Evolutionary conservation across 2,113 vertebrate genomes (phyloP), one percentile per base, ranked within the genome.

Genomic region (Phrynosoma platyrhinos): DNA sequence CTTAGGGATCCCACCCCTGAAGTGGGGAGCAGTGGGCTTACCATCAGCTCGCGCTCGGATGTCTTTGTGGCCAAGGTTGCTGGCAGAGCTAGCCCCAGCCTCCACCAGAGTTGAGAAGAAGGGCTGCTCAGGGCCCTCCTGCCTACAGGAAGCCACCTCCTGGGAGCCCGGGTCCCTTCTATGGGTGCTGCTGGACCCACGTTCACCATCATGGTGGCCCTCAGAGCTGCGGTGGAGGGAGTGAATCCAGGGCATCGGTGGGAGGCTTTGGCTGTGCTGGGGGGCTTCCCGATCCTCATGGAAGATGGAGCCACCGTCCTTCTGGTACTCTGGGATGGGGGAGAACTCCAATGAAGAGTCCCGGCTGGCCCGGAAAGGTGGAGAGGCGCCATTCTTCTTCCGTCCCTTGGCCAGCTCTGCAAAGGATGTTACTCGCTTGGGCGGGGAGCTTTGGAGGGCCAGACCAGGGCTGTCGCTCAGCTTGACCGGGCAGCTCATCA

Each of bases 401-500:
- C 98, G 96, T 87, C 98, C 98, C 79, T 98, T 98, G 27, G 99
- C 98, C 0, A 99, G 97, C 89, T 99, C 98, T 0, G 98, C 98
- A 0, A 99, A 99, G 9, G 99, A 99, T 0, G 99, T 99, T 84
- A 99, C 99, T 5, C 98, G 95, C 2, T 96, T 97, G 0, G 92
- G 96, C 0, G 96, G 95, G 83, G 97, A 97, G 6, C 96, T 94
- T 32, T 97, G 91, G 0, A 96, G 93, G 16, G 94, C 86, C 14
- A 95, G 92, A 30, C 94, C 88, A 1, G 93, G 94, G 53, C 97
- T 96, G 75, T 99, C 98, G 62, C 98, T 99, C 83, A 99, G 96
- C 80, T 98, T 97, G 20, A 99, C 97, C 0, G 98, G 99, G 91
- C 99, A 99, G 95, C 99, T 99, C 91, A 99, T 92, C 98, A 99